Conservation (phyloP, 2,113 vertebrate species). For the Gymnocephalus cernua region DNA sequence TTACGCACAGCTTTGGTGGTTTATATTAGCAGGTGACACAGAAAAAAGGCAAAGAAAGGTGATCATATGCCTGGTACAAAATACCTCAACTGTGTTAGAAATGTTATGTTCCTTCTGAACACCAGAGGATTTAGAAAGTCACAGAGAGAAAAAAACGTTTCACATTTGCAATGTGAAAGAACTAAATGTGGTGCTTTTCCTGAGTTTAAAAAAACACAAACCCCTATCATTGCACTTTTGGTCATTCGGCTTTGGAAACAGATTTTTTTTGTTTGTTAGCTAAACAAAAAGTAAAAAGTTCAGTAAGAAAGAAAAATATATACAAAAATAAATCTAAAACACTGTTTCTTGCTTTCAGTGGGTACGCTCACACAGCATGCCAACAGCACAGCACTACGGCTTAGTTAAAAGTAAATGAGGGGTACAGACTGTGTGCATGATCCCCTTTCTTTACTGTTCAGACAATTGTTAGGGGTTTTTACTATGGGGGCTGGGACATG, state of each 20-base stretch:
- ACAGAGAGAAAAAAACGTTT: background rate
- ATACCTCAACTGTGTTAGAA: background rate
- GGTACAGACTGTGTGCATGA: background rate
- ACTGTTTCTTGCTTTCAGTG: background rate
- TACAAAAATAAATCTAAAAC: too few relatives aligned
- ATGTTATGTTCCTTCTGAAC: background rate
- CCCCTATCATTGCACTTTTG: background rate
- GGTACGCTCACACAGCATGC: background rate
- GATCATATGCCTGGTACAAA: background rate
- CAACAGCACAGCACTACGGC: background rate
- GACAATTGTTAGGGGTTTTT: background rate
- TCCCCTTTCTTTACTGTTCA: constrained; percentile 5
- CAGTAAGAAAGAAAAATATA: background rate
- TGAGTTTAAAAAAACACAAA: background rate
- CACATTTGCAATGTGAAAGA: background rate
- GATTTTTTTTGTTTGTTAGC: background rate
- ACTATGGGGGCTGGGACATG: constrained; percentile 17
- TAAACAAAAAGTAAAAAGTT: background rate
- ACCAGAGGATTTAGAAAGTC: background rate
- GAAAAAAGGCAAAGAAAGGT: background rate
- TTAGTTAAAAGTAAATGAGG: constrained; percentile 5
- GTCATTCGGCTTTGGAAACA: background rate
- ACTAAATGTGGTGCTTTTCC: background rate
- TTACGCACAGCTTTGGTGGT: background rate
- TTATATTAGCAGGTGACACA: background rate